Base-by-base conservation (phyloP, 2,113 vertebrate genomes). In the Mola mola region DNA sequence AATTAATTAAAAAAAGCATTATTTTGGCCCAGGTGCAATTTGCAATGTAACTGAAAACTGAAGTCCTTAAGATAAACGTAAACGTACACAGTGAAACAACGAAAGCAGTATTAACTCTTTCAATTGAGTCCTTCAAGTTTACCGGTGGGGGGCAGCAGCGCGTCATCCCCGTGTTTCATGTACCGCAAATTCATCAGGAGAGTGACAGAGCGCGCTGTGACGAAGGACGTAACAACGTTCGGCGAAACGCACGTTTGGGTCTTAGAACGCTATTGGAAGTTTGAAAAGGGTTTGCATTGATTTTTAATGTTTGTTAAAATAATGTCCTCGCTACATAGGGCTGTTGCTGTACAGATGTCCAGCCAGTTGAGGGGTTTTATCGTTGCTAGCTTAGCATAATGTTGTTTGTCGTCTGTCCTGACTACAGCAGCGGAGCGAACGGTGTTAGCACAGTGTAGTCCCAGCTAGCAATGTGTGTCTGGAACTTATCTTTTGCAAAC, bases 371-470 rank as follows among this genome's bases (percentile, higher is more conserved):
- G n/a, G n/a, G 1, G 6, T 41, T 3, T 19, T 21, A 7, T 1
- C 13, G 8, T 11, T 11, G 8, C 0, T 8, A 9, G 10, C 3
- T 9, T 17, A 13, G 34, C 3, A 6, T 28, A 0, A 4, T 3
- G 15, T 19, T 49, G 20, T 6, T 28, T 48, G 33, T 13, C 33
- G 5, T 13, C 33, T 11, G 12, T 40, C 0, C 16, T n/a, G 2
- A 24, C n/a, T 55, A 24, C 65, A 62, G 52, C 63, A 42, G 15
- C 46, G 8, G 47, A 66, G 85, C 77, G 82, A 84, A 71, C 67
- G 9, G 3, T 16, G 1, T 44, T 79, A 81, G 78, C 75, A 13
- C 6, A 25, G 1, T 20, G n/a, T 4, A 28, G 15, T 10, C 13
- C 0, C 5, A 40, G 44, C 24, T 43, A 42, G 61, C 28, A 20